phyloP scores from a whole-genome alignment of 2,797 vertebrate genomes.

The Betta splendens region DNA sequence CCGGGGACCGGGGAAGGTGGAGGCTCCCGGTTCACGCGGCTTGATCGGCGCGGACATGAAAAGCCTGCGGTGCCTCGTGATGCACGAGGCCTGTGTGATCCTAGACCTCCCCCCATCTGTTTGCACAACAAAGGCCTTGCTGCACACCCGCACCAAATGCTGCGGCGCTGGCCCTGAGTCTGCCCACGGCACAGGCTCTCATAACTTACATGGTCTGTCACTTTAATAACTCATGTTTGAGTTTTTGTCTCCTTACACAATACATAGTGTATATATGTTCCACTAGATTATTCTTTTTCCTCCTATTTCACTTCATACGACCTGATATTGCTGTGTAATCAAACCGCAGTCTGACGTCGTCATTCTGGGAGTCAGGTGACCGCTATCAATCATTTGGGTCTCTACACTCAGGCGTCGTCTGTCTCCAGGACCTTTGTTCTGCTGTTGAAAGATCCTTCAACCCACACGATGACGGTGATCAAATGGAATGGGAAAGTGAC shows the following conservation, averaged over 20 bases:
- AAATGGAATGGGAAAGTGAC: constrained; percentile 66
- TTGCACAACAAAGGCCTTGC: constrained; percentile 57
- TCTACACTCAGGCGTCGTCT: constrained; percentile 37
- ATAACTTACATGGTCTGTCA: constrained; percentile 46
- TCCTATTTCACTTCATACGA: too few relatives aligned
- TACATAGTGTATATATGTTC: too few relatives aligned
- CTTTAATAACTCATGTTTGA: constrained; percentile 28
- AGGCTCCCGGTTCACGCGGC: constrained; percentile 15
- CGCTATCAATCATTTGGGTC: constrained; percentile 51
- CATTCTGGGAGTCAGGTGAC: constrained; percentile 36
- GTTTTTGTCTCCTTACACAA: constrained; percentile 30
- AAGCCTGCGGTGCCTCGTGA: constrained; percentile 47
- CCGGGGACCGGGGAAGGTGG: constrained; percentile 27
- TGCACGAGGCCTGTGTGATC: constrained; percentile 55
- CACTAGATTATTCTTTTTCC: too few relatives aligned
- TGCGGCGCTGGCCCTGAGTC: constrained; percentile 50
- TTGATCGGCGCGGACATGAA: constrained; percentile 48
- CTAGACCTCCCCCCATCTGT: constrained; percentile 44
- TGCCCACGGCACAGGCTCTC: constrained; percentile 38
- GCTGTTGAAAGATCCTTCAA: constrained; percentile 55
- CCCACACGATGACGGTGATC: constrained; percentile 62
- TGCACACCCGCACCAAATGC: constrained; percentile 48
- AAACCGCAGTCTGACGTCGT: too few relatives aligned
- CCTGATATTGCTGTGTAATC: too few relatives aligned
- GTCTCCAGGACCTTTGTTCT: constrained; percentile 60